Percentiles rank a stretch among this genome's conserved stretches.
These are phyloP conservation scores for Buteo buteo DNA, from an alignment of 2,113 vertebrate species.

Conservation along the genomic window DNA sequence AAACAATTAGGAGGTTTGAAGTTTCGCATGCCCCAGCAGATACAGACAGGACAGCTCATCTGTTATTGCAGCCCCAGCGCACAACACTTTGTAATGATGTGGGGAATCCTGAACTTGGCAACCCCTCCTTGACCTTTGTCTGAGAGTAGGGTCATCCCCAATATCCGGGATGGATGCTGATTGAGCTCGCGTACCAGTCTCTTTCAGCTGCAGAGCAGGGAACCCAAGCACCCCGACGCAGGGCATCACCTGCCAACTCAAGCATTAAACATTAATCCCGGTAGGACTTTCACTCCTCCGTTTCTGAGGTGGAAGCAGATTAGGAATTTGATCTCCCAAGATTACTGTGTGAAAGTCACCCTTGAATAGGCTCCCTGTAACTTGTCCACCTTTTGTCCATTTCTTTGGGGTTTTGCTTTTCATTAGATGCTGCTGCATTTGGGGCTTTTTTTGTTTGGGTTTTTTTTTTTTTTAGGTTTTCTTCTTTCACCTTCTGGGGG, in stretches of 20 bases:
- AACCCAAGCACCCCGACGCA: background rate
- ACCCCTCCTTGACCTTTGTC: slow-evolving; percentile 16
- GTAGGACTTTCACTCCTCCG: background rate
- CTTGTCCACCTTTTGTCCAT: background rate
- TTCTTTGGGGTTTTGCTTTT: background rate
- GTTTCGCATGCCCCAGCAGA: slow-evolving; percentile 35
- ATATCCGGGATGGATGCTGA: slow-evolving; percentile 62
- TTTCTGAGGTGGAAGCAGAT: slow-evolving; percentile 9
- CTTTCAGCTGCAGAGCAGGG: background rate
- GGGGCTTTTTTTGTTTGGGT: rapidly evolving
- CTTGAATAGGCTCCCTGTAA: background rate
- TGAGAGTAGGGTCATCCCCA: slow-evolving; percentile 52
- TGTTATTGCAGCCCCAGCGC: slow-evolving; percentile 45
- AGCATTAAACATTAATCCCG: slow-evolving; percentile 13
- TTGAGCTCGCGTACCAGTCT: background rate
- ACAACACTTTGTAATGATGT: background rate
- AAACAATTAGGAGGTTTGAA: slow-evolving; percentile 70
- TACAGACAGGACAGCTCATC: slow-evolving; percentile 38
- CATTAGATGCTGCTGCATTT: background rate
- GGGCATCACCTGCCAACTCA: background rate
- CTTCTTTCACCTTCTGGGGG: background rate
- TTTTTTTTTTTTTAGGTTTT: background rate
- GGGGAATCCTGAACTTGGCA: slow-evolving; percentile 58
- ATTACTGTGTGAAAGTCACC: background rate
- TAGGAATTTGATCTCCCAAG: slow-evolving; percentile 27